Conservation (phyloP, 2,113 vertebrate genomes). For the Limanda limanda region DNA sequence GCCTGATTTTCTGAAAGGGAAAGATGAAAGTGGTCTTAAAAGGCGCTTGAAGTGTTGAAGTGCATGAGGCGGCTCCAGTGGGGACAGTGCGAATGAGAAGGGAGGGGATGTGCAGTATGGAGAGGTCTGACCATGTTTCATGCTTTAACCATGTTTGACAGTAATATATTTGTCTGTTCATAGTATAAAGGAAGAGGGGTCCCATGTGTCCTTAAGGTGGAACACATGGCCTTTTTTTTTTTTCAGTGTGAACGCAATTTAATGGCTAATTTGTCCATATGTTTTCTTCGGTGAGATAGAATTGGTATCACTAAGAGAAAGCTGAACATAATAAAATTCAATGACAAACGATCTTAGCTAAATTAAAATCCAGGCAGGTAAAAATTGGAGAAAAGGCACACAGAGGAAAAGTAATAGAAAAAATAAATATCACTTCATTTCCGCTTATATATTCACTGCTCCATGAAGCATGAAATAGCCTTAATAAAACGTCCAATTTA, state of each 20-base stretch:
- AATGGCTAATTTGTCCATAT: constrained; percentile 9
- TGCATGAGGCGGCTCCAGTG: constrained; percentile 51
- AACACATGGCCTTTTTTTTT: neutral
- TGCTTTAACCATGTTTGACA: constrained; percentile 61
- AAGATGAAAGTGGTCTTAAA: constrained; percentile 79
- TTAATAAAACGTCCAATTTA: constrained; percentile 79
- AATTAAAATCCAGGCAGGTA: constrained; percentile 10
- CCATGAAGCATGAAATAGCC: constrained; percentile 68
- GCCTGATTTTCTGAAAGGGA: constrained; percentile 70
- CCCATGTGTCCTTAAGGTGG: neutral
- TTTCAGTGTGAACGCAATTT: neutral
- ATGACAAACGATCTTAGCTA: constrained; percentile 15
- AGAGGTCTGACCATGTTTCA: constrained; percentile 32
- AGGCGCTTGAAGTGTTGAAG: constrained; percentile 73
- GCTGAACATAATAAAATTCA: constrained; percentile 19
- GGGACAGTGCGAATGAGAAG: constrained; percentile 51
- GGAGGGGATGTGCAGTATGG: constrained; percentile 28
- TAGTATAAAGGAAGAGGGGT: constrained; percentile 9
- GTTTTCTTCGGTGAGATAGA: neutral
- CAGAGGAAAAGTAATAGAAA: constrained; percentile 12
- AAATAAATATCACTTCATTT: constrained; percentile 42
- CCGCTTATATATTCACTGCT: constrained; percentile 71
- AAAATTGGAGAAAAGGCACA: constrained; percentile 19
- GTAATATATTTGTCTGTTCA: constrained; percentile 32
- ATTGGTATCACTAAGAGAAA: constrained; percentile 15